These are phyloP conservation scores for Drosophila varians DNA, from an alignment of 1,140 invertebrate species.

Conservation along the genomic window DNA sequence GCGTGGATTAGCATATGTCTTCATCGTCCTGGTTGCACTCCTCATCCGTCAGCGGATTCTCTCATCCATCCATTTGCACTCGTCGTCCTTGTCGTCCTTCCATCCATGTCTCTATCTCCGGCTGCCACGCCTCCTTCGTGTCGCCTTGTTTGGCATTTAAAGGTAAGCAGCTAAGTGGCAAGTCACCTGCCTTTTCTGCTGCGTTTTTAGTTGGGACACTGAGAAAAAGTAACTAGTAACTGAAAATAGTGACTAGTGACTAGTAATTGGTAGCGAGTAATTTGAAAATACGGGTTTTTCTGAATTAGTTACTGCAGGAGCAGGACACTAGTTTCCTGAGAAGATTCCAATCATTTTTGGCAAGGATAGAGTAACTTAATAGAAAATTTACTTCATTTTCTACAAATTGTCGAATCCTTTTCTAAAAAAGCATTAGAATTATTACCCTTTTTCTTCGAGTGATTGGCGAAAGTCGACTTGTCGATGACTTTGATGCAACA, in stretches of 20 bases:
- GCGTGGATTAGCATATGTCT: constrained; percentile 44
- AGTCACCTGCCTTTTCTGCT: constrained; percentile 20
- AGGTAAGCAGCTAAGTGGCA: constrained; percentile 58
- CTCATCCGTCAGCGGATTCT: constrained; percentile 36
- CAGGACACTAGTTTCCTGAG: no score
- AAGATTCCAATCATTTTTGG: no score
- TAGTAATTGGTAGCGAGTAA: background rate
- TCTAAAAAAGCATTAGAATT: no score
- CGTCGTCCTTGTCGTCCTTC: background rate
- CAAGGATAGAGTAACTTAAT: no score
- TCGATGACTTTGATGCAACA: constrained; percentile 45
- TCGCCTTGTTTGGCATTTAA: constrained; percentile 47
- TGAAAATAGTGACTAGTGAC: background rate
- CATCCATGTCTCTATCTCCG: constrained; percentile 7
- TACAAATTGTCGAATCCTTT: no score
- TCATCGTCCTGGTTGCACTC: constrained; percentile 12
- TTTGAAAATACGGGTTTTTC: no score
- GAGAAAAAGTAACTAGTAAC: background rate
- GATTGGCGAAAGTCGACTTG: constrained; percentile 21
- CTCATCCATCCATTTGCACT: constrained; percentile 39
- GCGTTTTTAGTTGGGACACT: constrained; percentile 11
- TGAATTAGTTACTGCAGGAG: no score
- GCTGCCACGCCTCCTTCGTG: constrained; percentile 19
- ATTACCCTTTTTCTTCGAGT: constrained; percentile 4
- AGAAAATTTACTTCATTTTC: no score